Evolutionary conservation across 2,888 invertebrate genomes (phyloP).

Genomic region (Apeira syringaria): DNA sequence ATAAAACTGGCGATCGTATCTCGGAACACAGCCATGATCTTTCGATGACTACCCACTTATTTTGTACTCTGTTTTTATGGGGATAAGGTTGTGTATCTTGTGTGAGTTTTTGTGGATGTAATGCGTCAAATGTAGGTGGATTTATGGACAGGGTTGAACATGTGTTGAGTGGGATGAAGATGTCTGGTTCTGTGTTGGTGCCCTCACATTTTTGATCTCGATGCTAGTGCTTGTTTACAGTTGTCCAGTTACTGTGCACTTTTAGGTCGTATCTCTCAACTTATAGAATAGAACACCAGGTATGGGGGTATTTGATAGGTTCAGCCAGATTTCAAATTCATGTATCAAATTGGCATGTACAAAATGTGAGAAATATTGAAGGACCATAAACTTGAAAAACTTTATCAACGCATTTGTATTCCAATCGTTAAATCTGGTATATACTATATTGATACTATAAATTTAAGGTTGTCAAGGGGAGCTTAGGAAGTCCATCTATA

Average conservation of each 20-base stretch:
- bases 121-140: conserved; percentile 23
- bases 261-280: too few species aligned
- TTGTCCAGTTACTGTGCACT: background rate
- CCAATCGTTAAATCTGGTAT: too few species aligned
- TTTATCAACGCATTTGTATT: too few species aligned
- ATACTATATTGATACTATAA: too few species aligned
- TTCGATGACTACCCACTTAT: background rate
- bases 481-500: too few species aligned
- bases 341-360: too few species aligned
- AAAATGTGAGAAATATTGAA: too few species aligned
- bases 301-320: too few species aligned
- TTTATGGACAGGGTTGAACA: conserved; percentile 18
- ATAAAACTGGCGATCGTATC: conserved; percentile 35
- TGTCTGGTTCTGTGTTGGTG: conserved; percentile 24
- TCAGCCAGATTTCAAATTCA: too few species aligned
- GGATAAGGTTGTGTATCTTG: background rate
- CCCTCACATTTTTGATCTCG: conserved; percentile 28
- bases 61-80: background rate
- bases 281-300: too few species aligned
- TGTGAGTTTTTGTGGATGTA: conserved; percentile 3
- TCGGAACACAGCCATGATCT: conserved; percentile 20
- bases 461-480: too few species aligned
- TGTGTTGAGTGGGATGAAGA: conserved; percentile 25
- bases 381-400: too few species aligned
- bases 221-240: conserved; percentile 1